Base-by-base conservation (phyloP, 2,888 invertebrate genomes). In the Parnassius mnemosyne region DNA sequence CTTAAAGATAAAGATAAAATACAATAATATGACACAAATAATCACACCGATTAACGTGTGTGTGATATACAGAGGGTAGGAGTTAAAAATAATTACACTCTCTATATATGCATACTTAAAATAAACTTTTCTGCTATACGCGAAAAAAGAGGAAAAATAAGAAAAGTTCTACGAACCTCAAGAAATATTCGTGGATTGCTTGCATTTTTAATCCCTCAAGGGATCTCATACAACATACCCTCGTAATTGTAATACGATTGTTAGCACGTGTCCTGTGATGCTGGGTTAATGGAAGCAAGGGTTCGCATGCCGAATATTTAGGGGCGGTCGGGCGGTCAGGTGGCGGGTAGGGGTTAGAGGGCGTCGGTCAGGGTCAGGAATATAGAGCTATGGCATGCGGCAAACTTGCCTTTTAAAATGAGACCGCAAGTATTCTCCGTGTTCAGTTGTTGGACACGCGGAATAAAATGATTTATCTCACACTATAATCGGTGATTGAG, bases 241-340 rank as follows among this genome's bases (percentile, higher is more conserved):
- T 11, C 47, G 47, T 47, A 47, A 47, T 47, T 47, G 47, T 47
- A 47, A 25, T 51, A 9, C 25, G 11, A 25, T 51, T 51, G 51
- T 11, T 9, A 25, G 20, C 51, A 25, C 51, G 51, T 20, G 51
- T 51, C 25, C 20, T 10, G 25, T 20, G 20, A 11, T 10, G 20
- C 20, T 25, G 51, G 51, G 51, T 51, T 12, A 51, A 51, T 25
- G 51, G 25, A 16, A 25, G 51, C 25, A 13, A 51, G 51, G 51
- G 51, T 51, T 34, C 51, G 51, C 51, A 20, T 51, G 12, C 51
- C 13, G 13, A 49, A 49, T 13, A 49, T n/a, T 49, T 16, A 13
- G 9, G 13, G 49, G 49, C 10, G 13, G 49, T 49, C 49, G 11
- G 49, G 49, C 16, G 16, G 13, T 49, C 16, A 43, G 49, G 10